Percentiles rank a stretch among this genome's conserved stretches.
Conservation (phyloP, 2,888 invertebrate genomes). For the Pasiphila rectangulata region DNA sequence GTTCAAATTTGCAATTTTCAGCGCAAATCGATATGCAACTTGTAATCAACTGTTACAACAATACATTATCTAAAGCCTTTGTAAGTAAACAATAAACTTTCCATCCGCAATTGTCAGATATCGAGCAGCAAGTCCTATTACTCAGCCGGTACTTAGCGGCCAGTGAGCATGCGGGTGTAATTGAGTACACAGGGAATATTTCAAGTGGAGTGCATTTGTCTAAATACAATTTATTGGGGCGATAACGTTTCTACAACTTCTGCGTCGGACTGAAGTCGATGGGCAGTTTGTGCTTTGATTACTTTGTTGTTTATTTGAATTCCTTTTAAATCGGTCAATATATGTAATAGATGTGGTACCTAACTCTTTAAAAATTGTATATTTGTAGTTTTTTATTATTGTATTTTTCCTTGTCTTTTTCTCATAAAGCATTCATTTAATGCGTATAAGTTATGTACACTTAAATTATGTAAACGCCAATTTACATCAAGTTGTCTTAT, state of each 20-base stretch:
- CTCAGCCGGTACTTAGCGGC: slow-evolving; percentile 1
- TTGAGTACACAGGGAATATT: slow-evolving; percentile 9
- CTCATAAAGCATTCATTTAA: too few relatives aligned
- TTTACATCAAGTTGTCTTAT: too few relatives aligned
- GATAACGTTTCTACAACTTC: slow-evolving; percentile 2
- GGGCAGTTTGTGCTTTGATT: background rate
- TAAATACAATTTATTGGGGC: slow-evolving; percentile 6
- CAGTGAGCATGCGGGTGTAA: slow-evolving; percentile 12
- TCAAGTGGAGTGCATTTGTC: slow-evolving; percentile 15
- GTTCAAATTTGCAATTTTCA: too few relatives aligned
- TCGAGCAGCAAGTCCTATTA: slow-evolving; percentile 2
- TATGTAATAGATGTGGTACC: too few relatives aligned
- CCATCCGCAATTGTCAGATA: slow-evolving; percentile 2
- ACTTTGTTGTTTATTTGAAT: background rate
- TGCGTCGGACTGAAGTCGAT: background rate
- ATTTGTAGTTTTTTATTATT: too few relatives aligned
- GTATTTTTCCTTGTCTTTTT: too few relatives aligned
- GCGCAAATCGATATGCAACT: too few relatives aligned
- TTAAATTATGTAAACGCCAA: too few relatives aligned
- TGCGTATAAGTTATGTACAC: too few relatives aligned
- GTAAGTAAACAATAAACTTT: slow-evolving; percentile 8
- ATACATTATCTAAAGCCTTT: slow-evolving; percentile 1
- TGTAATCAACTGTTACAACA: background rate
- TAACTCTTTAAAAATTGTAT: too few relatives aligned
- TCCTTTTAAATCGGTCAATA: too few relatives aligned